A percentile compares a stretch with the other conserved stretches of the same genome.
Evolutionary conservation across 92 coral and sea anemone species (phyloP).

Genomic region (Palythoa heliodiscus): DNA sequence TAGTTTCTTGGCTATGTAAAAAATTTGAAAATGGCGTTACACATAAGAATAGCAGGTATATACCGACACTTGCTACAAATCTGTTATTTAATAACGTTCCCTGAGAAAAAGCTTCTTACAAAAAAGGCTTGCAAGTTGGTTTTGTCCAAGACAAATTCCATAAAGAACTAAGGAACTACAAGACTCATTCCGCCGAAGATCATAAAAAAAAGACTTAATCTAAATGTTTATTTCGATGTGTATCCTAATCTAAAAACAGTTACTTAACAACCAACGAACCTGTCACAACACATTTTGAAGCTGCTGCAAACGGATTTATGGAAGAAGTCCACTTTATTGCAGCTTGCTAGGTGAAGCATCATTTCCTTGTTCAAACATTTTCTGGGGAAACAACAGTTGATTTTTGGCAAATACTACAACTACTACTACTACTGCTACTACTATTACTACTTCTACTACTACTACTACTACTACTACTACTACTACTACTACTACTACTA

Average conservation of each 20-base stretch:
- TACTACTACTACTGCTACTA: neutral
- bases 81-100: too few species aligned
- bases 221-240: neutral
- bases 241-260: neutral
- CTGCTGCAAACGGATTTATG: constrained; percentile 47
- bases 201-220: too few species aligned
- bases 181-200: too few species aligned
- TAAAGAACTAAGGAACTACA: too few species aligned
- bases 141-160: too few species aligned
- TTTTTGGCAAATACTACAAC: neutral
- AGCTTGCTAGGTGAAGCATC: constrained; percentile 39
- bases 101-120: too few species aligned
- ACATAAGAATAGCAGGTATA: neutral
- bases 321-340: constrained; percentile 53
- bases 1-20: constrained; percentile 49
- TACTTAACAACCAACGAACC: constrained; percentile 33
- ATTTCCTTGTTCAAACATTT: constrained; percentile 48
- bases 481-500: too few species aligned
- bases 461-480: too few species aligned
- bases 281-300: constrained; percentile 48
- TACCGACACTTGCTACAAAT: too few species aligned
- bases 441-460: neutral
- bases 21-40: neutral
- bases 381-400: neutral
- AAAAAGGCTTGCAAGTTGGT: too few species aligned